phyloP scores from a whole-genome alignment of 2,888 invertebrate genomes.

The Tenthredo scrophulariae region DNA sequence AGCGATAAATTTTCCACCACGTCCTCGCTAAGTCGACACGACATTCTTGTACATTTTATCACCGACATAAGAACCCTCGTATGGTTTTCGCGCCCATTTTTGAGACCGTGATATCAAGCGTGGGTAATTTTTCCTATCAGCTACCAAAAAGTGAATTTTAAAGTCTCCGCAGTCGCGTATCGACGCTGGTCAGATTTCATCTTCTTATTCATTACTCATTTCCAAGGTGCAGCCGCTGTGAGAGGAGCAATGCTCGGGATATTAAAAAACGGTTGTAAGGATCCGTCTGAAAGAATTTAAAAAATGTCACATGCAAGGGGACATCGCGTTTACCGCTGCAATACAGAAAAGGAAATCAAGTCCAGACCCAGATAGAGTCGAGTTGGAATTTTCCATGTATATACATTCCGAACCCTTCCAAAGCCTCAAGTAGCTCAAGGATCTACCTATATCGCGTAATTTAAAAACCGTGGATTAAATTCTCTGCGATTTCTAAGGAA shows the following conservation, averaged over 20 bases:
- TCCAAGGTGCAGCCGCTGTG: neutral
- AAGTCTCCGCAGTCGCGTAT: too few relatives aligned
- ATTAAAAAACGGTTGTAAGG: neutral
- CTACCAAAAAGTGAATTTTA: too few relatives aligned
- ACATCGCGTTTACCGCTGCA: neutral
- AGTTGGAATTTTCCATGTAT: neutral
- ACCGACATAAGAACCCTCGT: neutral
- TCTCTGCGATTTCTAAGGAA: neutral
- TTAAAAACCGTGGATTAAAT: neutral
- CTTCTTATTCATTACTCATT: too few relatives aligned
- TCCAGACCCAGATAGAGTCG: neutral
- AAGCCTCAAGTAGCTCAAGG: neutral
- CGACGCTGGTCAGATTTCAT: too few relatives aligned
- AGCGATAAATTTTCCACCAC: conserved; percentile 18
- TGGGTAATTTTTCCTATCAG: neutral
- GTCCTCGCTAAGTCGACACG: conserved; percentile 23
- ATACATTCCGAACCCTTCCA: neutral
- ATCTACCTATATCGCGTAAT: neutral
- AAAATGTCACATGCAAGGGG: neutral
- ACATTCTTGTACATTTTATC: conserved; percentile 22
- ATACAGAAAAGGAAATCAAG: neutral
- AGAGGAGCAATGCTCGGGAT: neutral
- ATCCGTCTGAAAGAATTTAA: neutral
- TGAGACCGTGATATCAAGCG: neutral
- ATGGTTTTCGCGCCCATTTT: neutral